These are phyloP conservation scores for Gila orcuttii DNA, from an alignment of 2,113 vertebrate species.

Conservation along the genomic window DNA sequence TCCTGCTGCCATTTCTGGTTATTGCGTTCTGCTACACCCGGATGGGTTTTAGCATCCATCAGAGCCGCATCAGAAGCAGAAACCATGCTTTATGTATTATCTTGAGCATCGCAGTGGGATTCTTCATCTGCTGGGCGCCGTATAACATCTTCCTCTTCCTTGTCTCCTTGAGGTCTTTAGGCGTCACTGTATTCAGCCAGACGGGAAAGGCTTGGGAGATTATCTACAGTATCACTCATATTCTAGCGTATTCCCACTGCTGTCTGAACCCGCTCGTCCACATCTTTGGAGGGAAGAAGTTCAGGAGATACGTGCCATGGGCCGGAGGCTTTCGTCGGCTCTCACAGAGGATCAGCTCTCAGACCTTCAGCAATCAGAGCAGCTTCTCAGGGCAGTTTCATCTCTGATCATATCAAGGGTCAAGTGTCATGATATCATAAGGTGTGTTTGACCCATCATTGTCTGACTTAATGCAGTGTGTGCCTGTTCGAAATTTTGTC, in stretches of 20 bases:
- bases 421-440: not conserved
- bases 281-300: slow-evolving; percentile 69
- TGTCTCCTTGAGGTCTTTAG: slow-evolving; percentile 37
- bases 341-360: not conserved
- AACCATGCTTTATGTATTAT: slow-evolving; percentile 65
- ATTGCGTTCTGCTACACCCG: slow-evolving; percentile 69
- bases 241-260: slow-evolving; percentile 69
- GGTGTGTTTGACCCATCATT: too few species aligned
- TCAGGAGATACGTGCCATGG: slow-evolving; percentile 63
- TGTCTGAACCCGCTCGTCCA: slow-evolving; percentile 76
- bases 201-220: slow-evolving; percentile 43
- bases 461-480: too few species aligned
- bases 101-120: slow-evolving; percentile 65
- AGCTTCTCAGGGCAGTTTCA: not conserved
- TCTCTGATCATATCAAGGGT: not conserved
- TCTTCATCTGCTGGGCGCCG: slow-evolving; percentile 75
- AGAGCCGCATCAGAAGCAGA: slow-evolving; percentile 63
- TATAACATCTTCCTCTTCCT: slow-evolving; percentile 69
- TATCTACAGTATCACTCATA: slow-evolving; percentile 57
- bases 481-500: too few species aligned
- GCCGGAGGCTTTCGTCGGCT: not conserved
- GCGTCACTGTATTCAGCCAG: not conserved
- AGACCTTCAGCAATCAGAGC: slow-evolving; percentile 32
- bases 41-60: slow-evolving; percentile 64
- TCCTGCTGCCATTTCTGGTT: slow-evolving; percentile 66